Evolutionary conservation across 1,140 invertebrate genomes (phyloP).

Genomic region (Pissodes strobi): DNA sequence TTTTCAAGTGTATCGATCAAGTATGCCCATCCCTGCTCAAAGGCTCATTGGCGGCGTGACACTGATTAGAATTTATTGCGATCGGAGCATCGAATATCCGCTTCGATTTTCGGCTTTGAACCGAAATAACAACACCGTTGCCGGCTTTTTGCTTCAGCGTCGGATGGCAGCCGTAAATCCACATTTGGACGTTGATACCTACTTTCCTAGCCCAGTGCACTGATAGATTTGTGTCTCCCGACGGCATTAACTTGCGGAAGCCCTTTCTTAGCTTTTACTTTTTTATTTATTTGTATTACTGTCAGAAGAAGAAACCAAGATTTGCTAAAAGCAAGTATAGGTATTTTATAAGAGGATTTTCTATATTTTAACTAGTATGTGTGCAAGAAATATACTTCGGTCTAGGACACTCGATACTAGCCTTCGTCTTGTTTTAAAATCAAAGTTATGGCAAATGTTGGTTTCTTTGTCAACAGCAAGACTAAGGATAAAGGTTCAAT

Average conservation of each 20-base stretch:
- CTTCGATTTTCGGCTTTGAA: slow-evolving; percentile 22
- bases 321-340: too few relatives aligned
- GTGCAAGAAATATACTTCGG: too few relatives aligned
- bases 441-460: too few relatives aligned
- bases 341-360: too few relatives aligned
- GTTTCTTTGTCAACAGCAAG: too few relatives aligned
- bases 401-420: too few relatives aligned
- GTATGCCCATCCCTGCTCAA: not conserved
- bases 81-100: slow-evolving; percentile 20
- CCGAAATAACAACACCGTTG: slow-evolving; percentile 20
- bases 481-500: too few relatives aligned
- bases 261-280: not conserved
- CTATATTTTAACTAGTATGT: too few relatives aligned
- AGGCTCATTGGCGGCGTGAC: not conserved
- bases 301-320: too few relatives aligned
- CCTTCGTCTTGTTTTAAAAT: too few relatives aligned
- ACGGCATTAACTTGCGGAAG: slow-evolving; percentile 7
- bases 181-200: slow-evolving; percentile 25
- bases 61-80: slow-evolving; percentile 23
- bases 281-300: too few relatives aligned
- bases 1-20: too few relatives aligned
- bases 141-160: not conserved
- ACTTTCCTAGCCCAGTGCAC: slow-evolving; percentile 12
- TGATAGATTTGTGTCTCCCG: slow-evolving; percentile 23
- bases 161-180: slow-evolving; percentile 17